phyloP scores from a whole-genome alignment of 2,113 vertebrate genomes.

The Dolichotis patagonum region DNA sequence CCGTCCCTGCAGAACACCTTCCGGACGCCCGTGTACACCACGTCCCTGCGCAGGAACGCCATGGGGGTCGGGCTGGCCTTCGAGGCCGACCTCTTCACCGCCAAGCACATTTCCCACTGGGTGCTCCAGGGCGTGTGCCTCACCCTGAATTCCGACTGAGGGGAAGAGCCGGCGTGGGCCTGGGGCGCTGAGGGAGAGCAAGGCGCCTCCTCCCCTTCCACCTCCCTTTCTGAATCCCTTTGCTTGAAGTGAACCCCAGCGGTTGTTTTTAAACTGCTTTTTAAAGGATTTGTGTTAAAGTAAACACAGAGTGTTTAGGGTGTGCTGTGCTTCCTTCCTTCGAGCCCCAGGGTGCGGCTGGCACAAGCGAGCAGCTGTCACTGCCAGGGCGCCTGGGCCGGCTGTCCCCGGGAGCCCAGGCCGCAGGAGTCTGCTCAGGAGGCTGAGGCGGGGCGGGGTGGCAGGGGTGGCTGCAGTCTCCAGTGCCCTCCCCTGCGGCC shows the following conservation, averaged over 20 bases:
- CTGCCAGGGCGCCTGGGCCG: accelerated
- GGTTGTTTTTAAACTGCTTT: neutral
- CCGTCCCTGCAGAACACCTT: slow-evolving; percentile 90
- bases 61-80: slow-evolving; percentile 96
- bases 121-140: slow-evolving; percentile 96
- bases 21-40: slow-evolving; percentile 95
- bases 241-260: neutral
- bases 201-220: too few species aligned
- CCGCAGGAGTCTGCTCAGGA: too few species aligned
- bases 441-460: too few species aligned
- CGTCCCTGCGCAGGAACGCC: slow-evolving; percentile 93
- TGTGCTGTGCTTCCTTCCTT: neutral
- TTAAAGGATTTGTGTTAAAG: neutral
- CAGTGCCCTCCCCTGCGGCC: too few species aligned
- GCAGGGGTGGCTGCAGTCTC: too few species aligned
- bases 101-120: slow-evolving; percentile 94
- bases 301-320: neutral
- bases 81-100: slow-evolving; percentile 94
- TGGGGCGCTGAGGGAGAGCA: too few species aligned
- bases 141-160: slow-evolving; percentile 89
- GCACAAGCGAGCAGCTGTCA: neutral
- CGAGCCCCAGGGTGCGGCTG: neutral
- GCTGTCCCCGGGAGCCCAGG: neutral
- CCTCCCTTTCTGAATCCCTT: neutral
- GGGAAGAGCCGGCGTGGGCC: too few species aligned